Conservation (phyloP, 2,888 invertebrate species). For the Oithona nana region DNA sequence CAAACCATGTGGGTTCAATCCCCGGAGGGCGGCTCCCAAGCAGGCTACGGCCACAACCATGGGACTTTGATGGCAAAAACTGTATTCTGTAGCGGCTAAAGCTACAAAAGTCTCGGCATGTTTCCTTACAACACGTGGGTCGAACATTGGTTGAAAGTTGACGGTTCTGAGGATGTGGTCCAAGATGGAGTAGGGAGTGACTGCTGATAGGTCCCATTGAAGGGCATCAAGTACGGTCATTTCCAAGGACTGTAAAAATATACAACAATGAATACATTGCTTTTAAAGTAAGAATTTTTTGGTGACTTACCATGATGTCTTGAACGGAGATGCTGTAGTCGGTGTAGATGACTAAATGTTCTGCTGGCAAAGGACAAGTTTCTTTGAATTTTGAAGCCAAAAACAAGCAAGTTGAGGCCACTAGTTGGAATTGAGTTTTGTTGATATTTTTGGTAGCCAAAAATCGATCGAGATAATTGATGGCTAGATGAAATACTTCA, state of each 20-base stretch:
- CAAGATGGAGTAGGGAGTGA: constrained; percentile 82
- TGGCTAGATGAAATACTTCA: constrained; percentile 77
- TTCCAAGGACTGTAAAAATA: constrained; percentile 37
- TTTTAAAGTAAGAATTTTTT: not conserved
- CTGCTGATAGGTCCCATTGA: constrained; percentile 83
- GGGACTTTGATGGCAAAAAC: constrained; percentile 8
- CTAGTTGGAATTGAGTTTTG: constrained; percentile 68
- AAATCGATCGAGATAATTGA: constrained; percentile 84
- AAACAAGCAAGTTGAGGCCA: constrained; percentile 77
- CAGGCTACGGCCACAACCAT: constrained; percentile 10
- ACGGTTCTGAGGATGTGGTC: constrained; percentile 55
- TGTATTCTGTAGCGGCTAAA: constrained; percentile 20
- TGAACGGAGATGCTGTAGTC: constrained; percentile 3
- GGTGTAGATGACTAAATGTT: constrained; percentile 15
- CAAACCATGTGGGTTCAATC: not conserved
- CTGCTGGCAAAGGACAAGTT: constrained; percentile 52
- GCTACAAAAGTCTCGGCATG: constrained; percentile 21
- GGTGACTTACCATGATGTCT: constrained; percentile 13
- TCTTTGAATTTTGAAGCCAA: constrained; percentile 83
- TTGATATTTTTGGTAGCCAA: constrained; percentile 60
- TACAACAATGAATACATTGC: not conserved
- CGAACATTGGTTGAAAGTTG: constrained; percentile 38
- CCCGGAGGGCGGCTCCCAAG: constrained; percentile 10
- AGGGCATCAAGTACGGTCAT: constrained; percentile 65
- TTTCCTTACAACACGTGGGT: constrained; percentile 18